Base-by-base conservation (phyloP, 2,888 invertebrate genomes). In the Lasioglossum lativentre region DNA sequence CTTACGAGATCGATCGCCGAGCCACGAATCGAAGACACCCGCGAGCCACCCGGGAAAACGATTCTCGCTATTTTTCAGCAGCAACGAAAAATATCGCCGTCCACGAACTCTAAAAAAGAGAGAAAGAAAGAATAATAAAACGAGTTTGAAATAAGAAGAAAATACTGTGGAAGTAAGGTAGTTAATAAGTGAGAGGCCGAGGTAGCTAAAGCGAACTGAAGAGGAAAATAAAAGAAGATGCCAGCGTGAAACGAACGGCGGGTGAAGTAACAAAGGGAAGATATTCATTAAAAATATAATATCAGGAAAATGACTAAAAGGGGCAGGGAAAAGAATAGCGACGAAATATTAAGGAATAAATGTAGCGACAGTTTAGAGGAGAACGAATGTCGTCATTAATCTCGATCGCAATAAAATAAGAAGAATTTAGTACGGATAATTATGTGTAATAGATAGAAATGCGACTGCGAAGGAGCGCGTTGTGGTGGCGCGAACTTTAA, bases 401-500 rank as follows among this genome's bases (percentile, higher is more conserved):
- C n/a, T n/a, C n/a, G n/a, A n/a, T n/a, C n/a, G 10, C 4, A 3
- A 4, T 12, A 10, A 59, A 59, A 14, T 12, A 59, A 12, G 3
- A 19, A 66, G 34, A 16, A 19, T 66, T 66, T 34, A 34, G 19
- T 19, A 19, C 19, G 66, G 34, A 34, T 19, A 19, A 66, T 66
- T 8, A 34, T 8, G 19, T 19, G 66, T 66, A 66, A 66, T 34
- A 30, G 19, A 8, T 2, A 8, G 34, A 34, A 66, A 34, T 66
- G 66, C 16, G 66, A 10, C 34, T 19, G 34, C 2, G 34, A 5
- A 23, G 19, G 16, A 34, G 66, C 66, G 8, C 66, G 66, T 66
- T 66, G 34, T 10, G 34, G 19, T 10, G 66, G 34, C 34, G 66
- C 66, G 66, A 34, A 66, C 76, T 70, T 86, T 83, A 80, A 85